Evolutionary conservation across 2,113 vertebrate genomes (phyloP), one percentile per base, ranked within the genome.

Genomic region (Sprattus sprattus): DNA sequence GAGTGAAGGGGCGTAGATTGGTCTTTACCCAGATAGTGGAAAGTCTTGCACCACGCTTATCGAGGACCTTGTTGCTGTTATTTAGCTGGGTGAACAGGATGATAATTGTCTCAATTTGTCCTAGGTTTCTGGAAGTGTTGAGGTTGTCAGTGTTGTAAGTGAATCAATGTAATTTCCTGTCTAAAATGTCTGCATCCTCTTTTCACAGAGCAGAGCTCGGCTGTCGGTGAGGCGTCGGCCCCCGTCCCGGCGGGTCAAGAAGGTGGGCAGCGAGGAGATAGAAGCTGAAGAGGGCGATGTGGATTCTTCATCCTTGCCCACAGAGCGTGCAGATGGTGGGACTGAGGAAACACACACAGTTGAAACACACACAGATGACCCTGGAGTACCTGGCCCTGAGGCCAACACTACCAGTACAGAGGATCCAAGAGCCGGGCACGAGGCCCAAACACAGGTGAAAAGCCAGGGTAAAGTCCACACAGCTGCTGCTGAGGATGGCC

Each of bases 161-260:
- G 3, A 3, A 52, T 15, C 50, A 47, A 10, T 2, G 8, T 11
- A 8, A 11, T 49, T 9, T 49, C 47, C 47, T 9, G 47, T 11
- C 47, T 49, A 49, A 49, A 49, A 49, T 49, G 47, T 49, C 47
- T 9, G 47, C 11, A 6, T 15, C 50, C 11, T 39, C 28, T 52
- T 45, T 2, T 82, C 82, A 11, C 89, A 95, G 95, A 71, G 88
- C 9, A 89, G 95, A 91, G 92, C 92, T 25, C 91, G 94, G 50
- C 92, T 84, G 82, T 95, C 95, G 60, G 88, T 95, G 20, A 90
- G 91, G n/a, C 91, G 95, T 2, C 93, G 95, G 0, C 95, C 95
- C 0, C 95, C 94, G 0, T 94, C 94, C 9, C 93, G 95, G 6
- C 89, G 88, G 81, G 87, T 92, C 90, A 93, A 92, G 87, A 93